Evolutionary conservation across 2,797 vertebrate species (phyloP).

Genomic region (Astyanax mexicanus): DNA sequence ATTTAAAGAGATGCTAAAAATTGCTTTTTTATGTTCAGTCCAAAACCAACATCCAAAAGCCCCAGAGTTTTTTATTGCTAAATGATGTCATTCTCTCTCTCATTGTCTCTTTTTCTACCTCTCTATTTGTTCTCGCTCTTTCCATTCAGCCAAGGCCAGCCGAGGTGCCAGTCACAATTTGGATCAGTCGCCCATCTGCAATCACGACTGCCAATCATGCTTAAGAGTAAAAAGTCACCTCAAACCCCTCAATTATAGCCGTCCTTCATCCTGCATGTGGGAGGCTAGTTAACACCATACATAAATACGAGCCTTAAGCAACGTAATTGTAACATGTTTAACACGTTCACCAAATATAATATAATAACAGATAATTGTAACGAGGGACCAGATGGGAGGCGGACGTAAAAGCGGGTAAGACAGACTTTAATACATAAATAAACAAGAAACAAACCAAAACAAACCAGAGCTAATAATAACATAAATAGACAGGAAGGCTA

Average conservation of each 20-base stretch:
- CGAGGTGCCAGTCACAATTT: slow-evolving; percentile 73
- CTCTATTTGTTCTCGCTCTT: slow-evolving; percentile 50
- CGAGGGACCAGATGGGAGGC: no score
- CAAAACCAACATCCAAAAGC: not conserved
- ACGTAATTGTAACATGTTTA: slow-evolving; percentile 16
- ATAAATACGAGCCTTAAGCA: slow-evolving; percentile 11
- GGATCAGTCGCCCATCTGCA: slow-evolving; percentile 66
- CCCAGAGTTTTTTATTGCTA: slow-evolving; percentile 49
- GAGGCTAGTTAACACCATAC: slow-evolving; percentile 19
- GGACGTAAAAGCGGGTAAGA: no score
- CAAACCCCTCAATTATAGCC: slow-evolving; percentile 48
- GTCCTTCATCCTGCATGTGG: slow-evolving; percentile 58
- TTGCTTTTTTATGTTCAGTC: slow-evolving; percentile 38
- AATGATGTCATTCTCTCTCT: slow-evolving; percentile 32
- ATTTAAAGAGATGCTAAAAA: not conserved
- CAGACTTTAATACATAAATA: no score
- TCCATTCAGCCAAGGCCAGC: slow-evolving; percentile 57
- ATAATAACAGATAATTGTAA: no score
- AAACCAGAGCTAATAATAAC: no score
- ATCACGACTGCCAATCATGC: slow-evolving; percentile 63
- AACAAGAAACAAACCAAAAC: no score
- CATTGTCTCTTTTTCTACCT: slow-evolving; percentile 45
- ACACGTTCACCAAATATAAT: no score
- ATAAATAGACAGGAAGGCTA: no score
- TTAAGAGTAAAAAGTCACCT: slow-evolving; percentile 49